Conservation (phyloP, 2,888 invertebrate species). For the Noctua comes region DNA sequence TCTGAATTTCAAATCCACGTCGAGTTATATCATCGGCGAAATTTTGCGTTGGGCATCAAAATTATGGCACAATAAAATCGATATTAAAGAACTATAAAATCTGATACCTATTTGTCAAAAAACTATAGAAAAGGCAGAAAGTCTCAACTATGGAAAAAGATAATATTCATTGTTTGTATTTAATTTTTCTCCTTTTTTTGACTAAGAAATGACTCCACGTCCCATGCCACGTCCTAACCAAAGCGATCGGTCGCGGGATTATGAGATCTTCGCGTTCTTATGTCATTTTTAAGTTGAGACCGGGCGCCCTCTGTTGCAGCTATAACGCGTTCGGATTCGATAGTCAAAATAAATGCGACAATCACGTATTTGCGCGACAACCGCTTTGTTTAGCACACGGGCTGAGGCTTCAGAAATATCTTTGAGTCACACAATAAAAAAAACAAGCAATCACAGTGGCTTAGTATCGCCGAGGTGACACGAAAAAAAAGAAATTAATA, state of each 20-base stretch:
- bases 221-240: background rate
- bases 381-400: background rate
- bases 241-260: background rate
- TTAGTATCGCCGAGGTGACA: slow-evolving; percentile 68
- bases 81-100: slow-evolving; percentile 5
- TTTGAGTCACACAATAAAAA: slow-evolving; percentile 50
- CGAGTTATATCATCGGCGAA: background rate
- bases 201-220: background rate
- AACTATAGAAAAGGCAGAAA: slow-evolving; percentile 10
- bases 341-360: background rate
- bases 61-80: slow-evolving; percentile 13
- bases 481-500: slow-evolving; percentile 66
- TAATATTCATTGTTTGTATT: background rate
- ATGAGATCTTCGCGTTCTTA: background rate
- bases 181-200: background rate
- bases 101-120: background rate
- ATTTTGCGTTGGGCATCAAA: slow-evolving; percentile 24
- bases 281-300: background rate
- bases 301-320: background rate
- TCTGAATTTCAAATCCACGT: background rate
- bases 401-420: slow-evolving; percentile 6
- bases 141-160: background rate
- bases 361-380: background rate
- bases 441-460: slow-evolving; percentile 75
- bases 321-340: background rate